phyloP scores from a whole-genome alignment of 53 echinoderm and acorn worm species.

The Actinopyga echinites region DNA sequence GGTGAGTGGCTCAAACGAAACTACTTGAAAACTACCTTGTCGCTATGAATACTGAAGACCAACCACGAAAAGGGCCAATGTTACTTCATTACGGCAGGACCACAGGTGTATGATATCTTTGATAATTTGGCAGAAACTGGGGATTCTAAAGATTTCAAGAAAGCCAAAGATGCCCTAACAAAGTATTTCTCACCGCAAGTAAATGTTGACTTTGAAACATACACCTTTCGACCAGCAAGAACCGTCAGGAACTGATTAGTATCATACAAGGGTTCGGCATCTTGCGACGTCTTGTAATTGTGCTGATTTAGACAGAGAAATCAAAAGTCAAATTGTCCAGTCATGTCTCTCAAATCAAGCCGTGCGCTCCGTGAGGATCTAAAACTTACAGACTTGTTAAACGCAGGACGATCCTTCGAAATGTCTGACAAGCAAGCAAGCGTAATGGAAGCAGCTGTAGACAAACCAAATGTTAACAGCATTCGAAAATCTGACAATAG shows the following conservation, averaged over 20 bases:
- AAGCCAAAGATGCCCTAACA: slow-evolving; percentile 4
- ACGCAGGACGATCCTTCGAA: neutral
- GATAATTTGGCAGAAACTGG: slow-evolving; percentile 35
- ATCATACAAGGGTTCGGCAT: neutral
- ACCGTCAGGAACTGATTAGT: slow-evolving; percentile 18
- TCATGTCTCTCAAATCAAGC: neutral
- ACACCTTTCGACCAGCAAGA: slow-evolving; percentile 13
- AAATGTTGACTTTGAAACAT: slow-evolving; percentile 6
- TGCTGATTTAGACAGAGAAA: slow-evolving; percentile 21
- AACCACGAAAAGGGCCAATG: neutral
- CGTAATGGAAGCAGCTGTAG: neutral
- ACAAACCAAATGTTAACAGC: neutral
- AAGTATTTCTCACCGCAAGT: slow-evolving; percentile 10
- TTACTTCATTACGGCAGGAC: slow-evolving; percentile 39
- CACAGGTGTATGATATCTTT: slow-evolving; percentile 33
- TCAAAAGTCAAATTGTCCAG: slow-evolving; percentile 24
- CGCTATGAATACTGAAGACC: slow-evolving; percentile 14
- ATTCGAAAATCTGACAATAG: neutral
- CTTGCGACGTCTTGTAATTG: neutral
- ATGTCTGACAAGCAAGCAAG: slow-evolving; percentile 9
- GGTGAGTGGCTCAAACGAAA: neutral
- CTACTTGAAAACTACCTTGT: slow-evolving; percentile 27
- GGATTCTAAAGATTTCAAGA: neutral
- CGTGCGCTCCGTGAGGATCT: slow-evolving; percentile 10
- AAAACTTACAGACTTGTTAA: neutral